phyloP scores from a whole-genome alignment of 2,113 vertebrate genomes.

The Rissa tridactyla region DNA sequence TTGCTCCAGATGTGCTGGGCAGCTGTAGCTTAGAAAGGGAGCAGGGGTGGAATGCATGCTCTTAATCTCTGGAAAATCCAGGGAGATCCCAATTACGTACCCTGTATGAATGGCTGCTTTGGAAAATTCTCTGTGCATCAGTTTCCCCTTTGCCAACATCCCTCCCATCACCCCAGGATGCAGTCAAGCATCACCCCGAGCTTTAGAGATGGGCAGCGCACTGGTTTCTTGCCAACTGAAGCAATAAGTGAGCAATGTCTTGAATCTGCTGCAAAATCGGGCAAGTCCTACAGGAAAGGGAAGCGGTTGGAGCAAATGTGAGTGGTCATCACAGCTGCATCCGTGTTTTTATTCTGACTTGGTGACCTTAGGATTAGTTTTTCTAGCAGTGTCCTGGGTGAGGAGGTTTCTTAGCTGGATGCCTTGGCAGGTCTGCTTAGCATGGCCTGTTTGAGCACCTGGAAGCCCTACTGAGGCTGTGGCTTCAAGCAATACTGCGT shows the following conservation, averaged over 20 bases:
- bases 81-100: neutral
- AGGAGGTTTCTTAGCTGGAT: neutral
- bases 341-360: neutral
- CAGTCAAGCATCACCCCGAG: neutral
- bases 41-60: neutral
- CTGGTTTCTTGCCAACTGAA: neutral
- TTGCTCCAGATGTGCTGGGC: neutral
- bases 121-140: neutral
- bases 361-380: neutral
- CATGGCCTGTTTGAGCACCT: neutral
- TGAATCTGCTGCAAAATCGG: neutral
- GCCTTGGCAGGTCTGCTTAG: neutral
- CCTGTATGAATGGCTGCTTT: neutral
- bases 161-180: neutral
- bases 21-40: neutral
- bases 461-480: neutral
- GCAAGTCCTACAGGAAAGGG: neutral
- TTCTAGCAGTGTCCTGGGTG: neutral
- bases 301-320: neutral
- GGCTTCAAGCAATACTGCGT: neutral
- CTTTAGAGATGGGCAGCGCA: neutral
- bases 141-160: neutral
- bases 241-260: neutral
- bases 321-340: conserved; percentile 30
- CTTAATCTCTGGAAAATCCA: conserved; percentile 34